Evolutionary conservation across 2,888 invertebrate species (phyloP).

Genomic region (Zhengitettix transpicula): DNA sequence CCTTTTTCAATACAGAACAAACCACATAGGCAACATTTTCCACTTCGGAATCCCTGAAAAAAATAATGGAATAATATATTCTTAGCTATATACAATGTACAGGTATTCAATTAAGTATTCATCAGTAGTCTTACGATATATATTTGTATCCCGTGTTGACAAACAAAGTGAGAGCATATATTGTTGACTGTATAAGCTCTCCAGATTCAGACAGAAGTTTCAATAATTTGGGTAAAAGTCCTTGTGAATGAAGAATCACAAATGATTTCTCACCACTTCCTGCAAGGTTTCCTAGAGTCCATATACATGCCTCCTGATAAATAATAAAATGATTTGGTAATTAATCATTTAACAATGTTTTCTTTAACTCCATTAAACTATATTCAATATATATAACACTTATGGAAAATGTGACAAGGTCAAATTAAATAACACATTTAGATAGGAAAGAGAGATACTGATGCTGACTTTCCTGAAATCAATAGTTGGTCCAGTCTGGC

Average conservation of each 20-base stretch:
- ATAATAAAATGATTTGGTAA: too few species aligned
- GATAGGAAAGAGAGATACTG: background rate
- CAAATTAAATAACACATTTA: too few species aligned
- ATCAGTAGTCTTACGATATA: conserved; percentile 18
- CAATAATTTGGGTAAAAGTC: conserved; percentile 8
- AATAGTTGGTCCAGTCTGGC: background rate
- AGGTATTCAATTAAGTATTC: too few species aligned
- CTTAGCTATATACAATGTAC: too few species aligned
- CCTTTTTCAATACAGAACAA: too few species aligned
- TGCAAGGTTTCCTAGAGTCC: conserved; percentile 13
- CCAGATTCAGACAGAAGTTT: conserved; percentile 1
- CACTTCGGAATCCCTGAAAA: too few species aligned
- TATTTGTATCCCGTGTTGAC: conserved; percentile 16
- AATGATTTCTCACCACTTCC: conserved; percentile 8
- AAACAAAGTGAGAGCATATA: conserved; percentile 21
- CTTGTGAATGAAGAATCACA: conserved; percentile 10
- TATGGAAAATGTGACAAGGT: too few species aligned
- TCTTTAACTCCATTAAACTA: too few species aligned
- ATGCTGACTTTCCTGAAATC: background rate
- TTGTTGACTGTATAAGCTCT: conserved; percentile 17
- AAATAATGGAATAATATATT: too few species aligned
- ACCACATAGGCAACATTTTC: too few species aligned
- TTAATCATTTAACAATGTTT: too few species aligned
- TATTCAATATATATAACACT: too few species aligned
- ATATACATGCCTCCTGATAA: conserved; percentile 10